These are phyloP conservation scores for Amblyteles armatorius DNA, from an alignment of 2,888 invertebrate species.

Conservation along the genomic window DNA sequence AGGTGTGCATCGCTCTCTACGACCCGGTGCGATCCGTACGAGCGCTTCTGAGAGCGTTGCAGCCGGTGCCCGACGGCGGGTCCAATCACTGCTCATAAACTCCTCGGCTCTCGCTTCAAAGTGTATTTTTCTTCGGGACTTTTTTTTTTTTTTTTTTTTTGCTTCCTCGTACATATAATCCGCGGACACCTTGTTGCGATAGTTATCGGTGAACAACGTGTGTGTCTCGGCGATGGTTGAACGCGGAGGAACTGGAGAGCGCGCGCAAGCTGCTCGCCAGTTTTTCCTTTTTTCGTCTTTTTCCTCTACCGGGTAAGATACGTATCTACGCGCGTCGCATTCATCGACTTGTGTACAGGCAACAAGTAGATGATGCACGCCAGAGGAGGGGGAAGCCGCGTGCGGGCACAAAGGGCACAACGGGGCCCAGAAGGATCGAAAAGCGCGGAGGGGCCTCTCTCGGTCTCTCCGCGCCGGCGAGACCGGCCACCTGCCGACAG, in stretches of 20 bases:
- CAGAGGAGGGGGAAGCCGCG: conserved; percentile 56
- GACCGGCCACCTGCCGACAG: conserved; percentile 82
- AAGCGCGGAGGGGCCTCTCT: conserved; percentile 46
- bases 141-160: neutral
- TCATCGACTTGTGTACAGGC: conserved; percentile 36
- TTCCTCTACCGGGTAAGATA: conserved; percentile 4
- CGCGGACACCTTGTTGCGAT: conserved; percentile 47
- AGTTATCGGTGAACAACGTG: conserved; percentile 36
- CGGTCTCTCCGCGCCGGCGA: conserved; percentile 43
- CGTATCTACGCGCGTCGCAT: conserved; percentile 28
- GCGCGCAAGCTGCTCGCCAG: conserved; percentile 34
- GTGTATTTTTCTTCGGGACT: conserved; percentile 5
- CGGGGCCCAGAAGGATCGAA: conserved; percentile 50
- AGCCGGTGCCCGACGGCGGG: conserved; percentile 41
- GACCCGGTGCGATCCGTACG: conserved; percentile 34
- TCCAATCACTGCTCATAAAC: conserved; percentile 54
- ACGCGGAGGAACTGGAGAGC: neutral
- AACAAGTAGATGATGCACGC: conserved; percentile 64
- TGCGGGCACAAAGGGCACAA: conserved; percentile 60
- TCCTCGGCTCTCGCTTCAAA: conserved; percentile 2
- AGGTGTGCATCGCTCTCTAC: conserved; percentile 42
- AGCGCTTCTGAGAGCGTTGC: conserved; percentile 28
- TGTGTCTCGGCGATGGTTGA: conserved; percentile 18
- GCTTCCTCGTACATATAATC: conserved; percentile 25
- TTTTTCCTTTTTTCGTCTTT: conserved; percentile 3